These are phyloP conservation scores for Halcyon smyrnensis DNA, from an alignment of 2,797 vertebrate genomes.

Conservation along the genomic window DNA sequence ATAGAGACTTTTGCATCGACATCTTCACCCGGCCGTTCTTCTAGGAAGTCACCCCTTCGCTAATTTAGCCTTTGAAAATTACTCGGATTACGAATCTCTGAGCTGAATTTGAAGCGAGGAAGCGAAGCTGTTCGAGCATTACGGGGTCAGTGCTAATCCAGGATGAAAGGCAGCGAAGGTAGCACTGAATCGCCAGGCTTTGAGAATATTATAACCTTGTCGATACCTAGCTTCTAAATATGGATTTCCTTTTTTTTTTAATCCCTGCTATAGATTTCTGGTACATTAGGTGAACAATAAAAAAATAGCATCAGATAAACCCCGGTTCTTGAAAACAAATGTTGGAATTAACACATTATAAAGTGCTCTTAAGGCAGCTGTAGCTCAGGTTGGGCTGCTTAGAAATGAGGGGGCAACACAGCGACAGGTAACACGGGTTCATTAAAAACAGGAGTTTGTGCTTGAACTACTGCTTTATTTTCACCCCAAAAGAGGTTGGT, in stretches of 20 bases:
- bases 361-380: background rate
- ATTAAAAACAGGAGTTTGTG: background rate
- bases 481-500: background rate
- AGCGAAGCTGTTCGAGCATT: background rate
- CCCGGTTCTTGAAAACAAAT: background rate
- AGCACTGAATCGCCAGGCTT: background rate
- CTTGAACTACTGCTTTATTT: background rate
- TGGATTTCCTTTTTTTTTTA: background rate
- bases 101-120: background rate
- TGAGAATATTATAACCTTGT: background rate
- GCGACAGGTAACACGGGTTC: background rate
- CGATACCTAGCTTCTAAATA: background rate
- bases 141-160: background rate
- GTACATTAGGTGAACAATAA: background rate
- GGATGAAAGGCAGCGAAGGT: background rate
- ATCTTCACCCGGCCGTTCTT: background rate
- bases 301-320: background rate
- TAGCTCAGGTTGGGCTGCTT: background rate
- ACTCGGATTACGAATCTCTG: background rate
- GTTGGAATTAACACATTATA: background rate
- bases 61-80: background rate
- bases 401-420: background rate
- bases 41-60: background rate
- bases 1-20: background rate
- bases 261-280: background rate